Evolutionary conservation across 2,888 invertebrate species (phyloP), one percentile per base, ranked within the genome.

Genomic region (Lithophane ornitopus): DNA sequence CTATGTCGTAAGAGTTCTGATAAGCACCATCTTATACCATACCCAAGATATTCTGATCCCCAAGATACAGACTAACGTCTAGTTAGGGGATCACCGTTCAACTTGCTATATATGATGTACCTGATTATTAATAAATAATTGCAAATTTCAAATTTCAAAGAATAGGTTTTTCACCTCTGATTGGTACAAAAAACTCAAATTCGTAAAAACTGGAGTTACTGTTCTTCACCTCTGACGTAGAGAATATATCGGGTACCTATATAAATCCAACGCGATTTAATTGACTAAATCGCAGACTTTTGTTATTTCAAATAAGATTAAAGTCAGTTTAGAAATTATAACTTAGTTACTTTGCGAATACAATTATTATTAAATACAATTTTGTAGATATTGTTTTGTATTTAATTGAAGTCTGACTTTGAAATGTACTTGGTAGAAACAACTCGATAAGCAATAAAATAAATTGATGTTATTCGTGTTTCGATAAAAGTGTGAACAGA

Each of bases 331-430:
- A 49, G 9, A 74, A 79, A 52, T 76, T 75, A 41, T 46, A 68
- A 75, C n/a, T 28, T 14, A 49, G 41, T 65, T 58, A 65, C 52
- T 69, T 76, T 52, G 16, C 3, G 14, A 22, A 80, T 22, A 58
- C 28, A 28, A 62, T 70, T 56, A n/a, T n/a, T n/a, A n/a, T n/a
- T n/a, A n/a, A 22, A 80, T 22, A 58, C 28, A 28, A 62, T 70
- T 56, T 16, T 16, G n/a, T n/a, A 61, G 41, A 44, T 59, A 63
- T 65, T 56, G 66, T 74, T 49, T 80, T 81, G 66, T 74, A 44
- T 67, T 74, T 46, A 58, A 68, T 58, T 77, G 46, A 7, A 52
- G 39, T 39, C 58, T 76, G 81, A 81, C 79, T 54, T 79, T 79
- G 28, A 7, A 46, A 58, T 69, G 63, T 54, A 81, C 79, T 65